Percentiles rank a stretch among this genome's conserved stretches.
Conservation (phyloP, 1,140 invertebrate genomes). For the Trypoxylus dichotomus region DNA sequence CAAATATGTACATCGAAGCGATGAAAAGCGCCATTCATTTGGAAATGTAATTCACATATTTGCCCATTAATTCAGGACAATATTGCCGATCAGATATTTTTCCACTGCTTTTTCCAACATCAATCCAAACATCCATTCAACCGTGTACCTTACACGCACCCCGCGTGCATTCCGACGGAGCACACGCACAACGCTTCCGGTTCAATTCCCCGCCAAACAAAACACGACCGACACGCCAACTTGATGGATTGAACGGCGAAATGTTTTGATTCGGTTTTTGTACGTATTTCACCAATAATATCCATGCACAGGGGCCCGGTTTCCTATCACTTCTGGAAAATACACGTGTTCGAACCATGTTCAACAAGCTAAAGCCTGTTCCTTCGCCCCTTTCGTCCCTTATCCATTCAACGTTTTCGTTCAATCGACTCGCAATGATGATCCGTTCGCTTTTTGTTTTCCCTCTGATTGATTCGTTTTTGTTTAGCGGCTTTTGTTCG, state of each 20-base stretch:
- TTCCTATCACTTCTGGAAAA: not conserved
- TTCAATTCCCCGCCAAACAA: constrained; percentile 4
- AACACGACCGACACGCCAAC: constrained; percentile 4
- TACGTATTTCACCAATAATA: not conserved
- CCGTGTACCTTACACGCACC: not conserved
- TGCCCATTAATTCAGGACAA: constrained; percentile 12
- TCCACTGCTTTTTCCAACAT: not conserved
- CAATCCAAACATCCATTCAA: not conserved
- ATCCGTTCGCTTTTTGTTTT: not conserved
- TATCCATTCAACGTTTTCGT: not conserved
- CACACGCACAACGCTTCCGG: not conserved
- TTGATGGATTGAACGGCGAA: constrained; percentile 22
- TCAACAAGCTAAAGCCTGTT: not conserved
- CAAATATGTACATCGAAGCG: not conserved
- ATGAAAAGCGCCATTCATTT: constrained; percentile 12
- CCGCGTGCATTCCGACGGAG: not conserved
- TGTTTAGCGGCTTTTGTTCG: not conserved
- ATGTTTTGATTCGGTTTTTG: not conserved
- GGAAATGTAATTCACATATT: constrained; percentile 22
- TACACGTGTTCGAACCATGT: not conserved
- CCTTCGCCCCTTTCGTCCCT: not conserved
- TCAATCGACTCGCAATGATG: not conserved
- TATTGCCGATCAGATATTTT: constrained; percentile 16
- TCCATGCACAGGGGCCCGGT: not conserved
- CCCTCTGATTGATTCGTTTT: not conserved